Conservation (phyloP, 2,113 vertebrate species). For the Casuarius casuarius region DNA sequence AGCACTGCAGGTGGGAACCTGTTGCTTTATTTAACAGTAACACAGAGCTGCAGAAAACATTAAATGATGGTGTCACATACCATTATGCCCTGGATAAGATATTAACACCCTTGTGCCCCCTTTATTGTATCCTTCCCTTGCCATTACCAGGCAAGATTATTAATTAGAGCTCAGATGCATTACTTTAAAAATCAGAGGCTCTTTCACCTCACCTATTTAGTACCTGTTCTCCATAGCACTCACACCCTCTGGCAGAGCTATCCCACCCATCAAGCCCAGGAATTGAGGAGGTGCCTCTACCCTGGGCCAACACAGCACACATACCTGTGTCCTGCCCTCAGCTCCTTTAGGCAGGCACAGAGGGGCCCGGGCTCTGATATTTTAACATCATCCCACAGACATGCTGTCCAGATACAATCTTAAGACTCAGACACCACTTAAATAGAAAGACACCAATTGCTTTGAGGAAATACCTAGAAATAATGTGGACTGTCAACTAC, state of each 20-base stretch:
- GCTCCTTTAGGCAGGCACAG: neutral
- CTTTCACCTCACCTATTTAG: neutral
- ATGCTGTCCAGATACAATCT: neutral
- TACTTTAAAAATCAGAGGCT: neutral
- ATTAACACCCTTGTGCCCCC: neutral
- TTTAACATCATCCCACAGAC: neutral
- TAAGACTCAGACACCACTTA: neutral
- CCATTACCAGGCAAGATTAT: neutral
- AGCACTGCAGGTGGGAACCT: conserved; percentile 47
- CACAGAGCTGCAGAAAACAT: conserved; percentile 3
- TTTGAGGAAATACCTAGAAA: neutral
- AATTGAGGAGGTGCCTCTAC: neutral
- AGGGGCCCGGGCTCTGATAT: neutral
- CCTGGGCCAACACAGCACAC: neutral
- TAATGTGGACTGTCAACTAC: neutral
- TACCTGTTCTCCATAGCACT: neutral
- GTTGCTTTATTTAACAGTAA: neutral
- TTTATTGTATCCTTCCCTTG: neutral
- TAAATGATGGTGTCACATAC: neutral
- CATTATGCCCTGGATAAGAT: neutral
- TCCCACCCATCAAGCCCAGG: neutral
- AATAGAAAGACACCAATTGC: neutral
- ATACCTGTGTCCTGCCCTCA: neutral
- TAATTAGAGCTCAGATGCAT: neutral
- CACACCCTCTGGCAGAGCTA: neutral